Evolutionary conservation across 2,888 invertebrate species (phyloP), one percentile per base, ranked within the genome.

Genomic region (Pegoplata infirma): DNA sequence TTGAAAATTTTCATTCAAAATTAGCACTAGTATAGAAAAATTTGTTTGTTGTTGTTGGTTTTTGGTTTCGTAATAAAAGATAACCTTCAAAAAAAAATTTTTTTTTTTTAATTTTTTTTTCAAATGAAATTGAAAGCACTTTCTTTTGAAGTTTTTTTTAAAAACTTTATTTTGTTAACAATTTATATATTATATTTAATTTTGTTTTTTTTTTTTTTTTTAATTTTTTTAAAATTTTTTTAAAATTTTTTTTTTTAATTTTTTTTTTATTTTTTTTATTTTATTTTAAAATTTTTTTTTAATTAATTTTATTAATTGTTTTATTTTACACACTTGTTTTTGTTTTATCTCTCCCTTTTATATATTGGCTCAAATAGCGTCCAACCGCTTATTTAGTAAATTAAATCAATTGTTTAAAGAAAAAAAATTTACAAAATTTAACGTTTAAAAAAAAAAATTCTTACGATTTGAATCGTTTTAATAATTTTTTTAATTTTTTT

Each of bases 51-150:
- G 40, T 74, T 68, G 21, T 66, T 75, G 46, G 66, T 64, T 61
- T 77, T 81, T 79, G 82, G 72, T 83, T 82, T 80, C 74, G 76
- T 69, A 80, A 71, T 46, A 12, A 25, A 59, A 78, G 40, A 68
- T 66, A 76, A 79, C 71, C 80, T 79, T 74, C 75, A 79, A 80
- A 80, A 74, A 53, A n/a, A 58, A 28, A 47, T 53, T 75, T 67
- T 49, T 19, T 63, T 66, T 40, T 66, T 17, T 51, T 23, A 16
- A 17, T 40, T 58, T 21, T 58, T 32, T 56, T 56, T 36, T 21
- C 19, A 56, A 66, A 72, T 73, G 8, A 44, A 44, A 66, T 51
- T 14, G 8, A 59, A 58, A 44, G 10, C 68, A 61, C 61, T 68
- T 55, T 28, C 12, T 19, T 28, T 2, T 47, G 8, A 28, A 56